Base-by-base conservation (phyloP, 2,888 invertebrate species). In the Flexamia atlantica region DNA sequence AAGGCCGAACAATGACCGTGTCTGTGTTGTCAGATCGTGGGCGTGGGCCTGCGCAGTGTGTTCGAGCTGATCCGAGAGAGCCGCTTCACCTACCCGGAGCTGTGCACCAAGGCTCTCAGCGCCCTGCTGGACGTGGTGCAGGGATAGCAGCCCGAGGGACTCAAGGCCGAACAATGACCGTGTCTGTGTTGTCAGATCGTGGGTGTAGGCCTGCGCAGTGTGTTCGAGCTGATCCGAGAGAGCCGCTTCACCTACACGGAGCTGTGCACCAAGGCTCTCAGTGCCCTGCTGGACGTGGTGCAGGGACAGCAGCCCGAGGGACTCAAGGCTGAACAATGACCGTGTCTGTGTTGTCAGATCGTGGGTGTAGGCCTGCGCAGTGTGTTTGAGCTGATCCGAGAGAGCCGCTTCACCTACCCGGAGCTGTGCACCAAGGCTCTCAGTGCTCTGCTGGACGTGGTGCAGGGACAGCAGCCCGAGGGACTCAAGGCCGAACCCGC, bases 1-100 rank as follows among this genome's bases (percentile, higher is more conserved):
- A 94, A 94, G 88, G 92, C 93, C 83, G 98, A 98, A n/a, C n/a
- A n/a, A n/a, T n/a, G n/a, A n/a, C n/a, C n/a, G n/a, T n/a, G n/a
- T n/a, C n/a, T n/a, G n/a, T 57, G 57, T 23, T 50, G 83, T 76
- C 89, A 94, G 94, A 94, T 97, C 88, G 96, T 97, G 81, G 95
- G 96, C 72, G 94, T 97, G 86, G 97, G 97, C 0, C 90, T 97
- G 86, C 93, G 95, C 87, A 96, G 97, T 86, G 96, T 99, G 4
- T 98, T 99, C 90, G 96, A 98, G 88, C 92, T 99, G 50, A 96
- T 99, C 87, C 93, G 95, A 85, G 97, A 98, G 90, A 96, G 98
- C 82, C 93, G 97, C 85, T 92, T 93, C 82, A 93, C 95, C 20
- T 97, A 98, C 90, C 95, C 98, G 0, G 92, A 92, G 84, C 92